Evolutionary conservation across 2,888 invertebrate genomes (phyloP), one percentile per base, ranked within the genome.

Genomic region (Aphodius granarius): DNA sequence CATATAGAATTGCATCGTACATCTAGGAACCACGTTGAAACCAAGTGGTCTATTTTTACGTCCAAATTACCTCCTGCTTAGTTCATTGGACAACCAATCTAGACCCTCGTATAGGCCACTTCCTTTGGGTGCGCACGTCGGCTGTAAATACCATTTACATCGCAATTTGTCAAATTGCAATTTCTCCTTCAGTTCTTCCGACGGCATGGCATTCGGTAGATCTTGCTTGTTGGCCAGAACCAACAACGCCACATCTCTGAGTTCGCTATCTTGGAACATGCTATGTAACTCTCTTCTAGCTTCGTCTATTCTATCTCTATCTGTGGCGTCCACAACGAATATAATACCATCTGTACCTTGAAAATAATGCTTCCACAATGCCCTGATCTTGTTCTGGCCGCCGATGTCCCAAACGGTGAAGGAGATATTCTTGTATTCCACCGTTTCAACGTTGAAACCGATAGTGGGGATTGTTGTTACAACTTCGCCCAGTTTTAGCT

Each of bases 381-480:
- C 97, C 79, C 99, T 91, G 83, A 99, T 99, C 90, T 98, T 99
- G 86, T 97, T 97, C 87, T 99, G 98, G 79, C 99, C 99, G 86
- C 99, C 99, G 76, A 99, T 98, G 87, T 99, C 99, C 99, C 99
- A 99, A 13, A 99, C 98, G 21, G 99, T 99, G 87, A 99, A 99
- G 85, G 96, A 96, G 84, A 99, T 98, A 89, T 99, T 99, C 90
- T 98, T 99, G 90, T 99, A 99, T 87, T 99, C 99, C 3, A 99
- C 99, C 2, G 99, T 99, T 87, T 99, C 99, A 22, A 99, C 99
- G 87, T 99, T 99, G 87, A 76, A 99, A 99, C 13, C 98, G 82
- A 99, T 99, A 0, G 99, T 99, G 66, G 99, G 98, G 88, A 99
- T 99, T 71, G 98, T 99, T 18, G 98, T 98, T 13, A 99, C 98